These are phyloP conservation scores for Cybosia mesomella DNA, from an alignment of 2,888 invertebrate genomes.

Conservation along the genomic window DNA sequence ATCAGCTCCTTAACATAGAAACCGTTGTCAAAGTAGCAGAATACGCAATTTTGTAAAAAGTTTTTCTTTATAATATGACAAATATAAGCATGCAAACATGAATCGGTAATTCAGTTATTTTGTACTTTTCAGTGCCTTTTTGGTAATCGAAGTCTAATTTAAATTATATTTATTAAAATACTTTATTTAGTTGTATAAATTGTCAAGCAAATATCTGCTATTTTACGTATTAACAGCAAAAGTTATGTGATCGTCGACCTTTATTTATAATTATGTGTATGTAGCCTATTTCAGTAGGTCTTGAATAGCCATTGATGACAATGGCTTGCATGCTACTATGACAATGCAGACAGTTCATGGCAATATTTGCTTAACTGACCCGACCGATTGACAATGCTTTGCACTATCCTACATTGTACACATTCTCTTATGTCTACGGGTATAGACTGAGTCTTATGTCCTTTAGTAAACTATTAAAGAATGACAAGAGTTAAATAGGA, in stretches of 20 bases:
- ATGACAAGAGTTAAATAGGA: neutral
- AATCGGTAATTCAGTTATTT: too few species aligned
- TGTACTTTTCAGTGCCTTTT: too few species aligned
- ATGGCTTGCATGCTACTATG: slow-evolving; percentile 38
- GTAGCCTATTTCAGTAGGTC: slow-evolving; percentile 9
- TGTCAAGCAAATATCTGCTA: too few species aligned
- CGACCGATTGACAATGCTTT: slow-evolving; percentile 50
- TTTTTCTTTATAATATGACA: too few species aligned
- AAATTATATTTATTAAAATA: too few species aligned
- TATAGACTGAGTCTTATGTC: slow-evolving; percentile 11
- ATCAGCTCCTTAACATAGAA: neutral
- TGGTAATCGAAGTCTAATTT: too few species aligned
- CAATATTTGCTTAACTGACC: slow-evolving; percentile 55
- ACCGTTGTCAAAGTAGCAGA: too few species aligned
- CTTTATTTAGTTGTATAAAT: too few species aligned
- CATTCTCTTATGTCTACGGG: slow-evolving; percentile 20
- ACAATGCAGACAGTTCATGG: slow-evolving; percentile 44
- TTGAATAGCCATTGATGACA: slow-evolving; percentile 53
- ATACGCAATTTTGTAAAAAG: too few species aligned
- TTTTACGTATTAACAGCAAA: too few species aligned
- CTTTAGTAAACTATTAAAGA: neutral
- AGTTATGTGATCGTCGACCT: neutral
- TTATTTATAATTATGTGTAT: neutral
- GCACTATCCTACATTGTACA: slow-evolving; percentile 37
- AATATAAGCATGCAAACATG: too few species aligned